phyloP scores from a whole-genome alignment of 2,113 vertebrate genomes.

The Onychostruthus taczanowskii region DNA sequence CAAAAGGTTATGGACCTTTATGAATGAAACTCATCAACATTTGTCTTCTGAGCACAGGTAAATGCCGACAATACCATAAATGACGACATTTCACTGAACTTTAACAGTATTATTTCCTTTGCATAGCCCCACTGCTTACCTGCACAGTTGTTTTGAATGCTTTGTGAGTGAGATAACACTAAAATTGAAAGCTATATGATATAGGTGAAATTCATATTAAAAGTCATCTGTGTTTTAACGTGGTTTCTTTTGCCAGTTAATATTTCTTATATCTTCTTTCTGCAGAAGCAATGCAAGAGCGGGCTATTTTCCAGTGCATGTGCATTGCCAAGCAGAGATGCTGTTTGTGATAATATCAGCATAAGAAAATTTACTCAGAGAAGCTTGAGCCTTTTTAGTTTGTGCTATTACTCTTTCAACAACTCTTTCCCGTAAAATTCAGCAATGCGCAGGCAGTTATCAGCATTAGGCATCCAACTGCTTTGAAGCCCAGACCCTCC shows the following conservation, averaged over 20 bases:
- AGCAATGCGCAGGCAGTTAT: fast-evolving
- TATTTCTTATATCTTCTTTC: neutral
- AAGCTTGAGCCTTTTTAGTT: neutral
- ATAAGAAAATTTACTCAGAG: neutral
- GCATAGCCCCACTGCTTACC: neutral
- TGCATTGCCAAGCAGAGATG: neutral
- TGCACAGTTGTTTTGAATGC: conserved; percentile 37
- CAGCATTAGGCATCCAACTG: neutral
- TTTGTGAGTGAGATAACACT: conserved; percentile 29
- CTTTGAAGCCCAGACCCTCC: neutral
- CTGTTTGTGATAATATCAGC: conserved; percentile 4
- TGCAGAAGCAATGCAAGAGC: neutral
- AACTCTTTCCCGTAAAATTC: neutral
- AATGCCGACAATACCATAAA: neutral
- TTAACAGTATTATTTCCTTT: conserved; percentile 25
- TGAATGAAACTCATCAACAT: neutral
- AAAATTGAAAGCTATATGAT: conserved; percentile 55
- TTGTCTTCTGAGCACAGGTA: neutral
- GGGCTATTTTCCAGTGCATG: neutral
- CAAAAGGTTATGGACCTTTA: neutral
- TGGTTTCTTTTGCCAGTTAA: conserved; percentile 1
- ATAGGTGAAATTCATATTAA: neutral
- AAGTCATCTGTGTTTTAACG: conserved; percentile 15
- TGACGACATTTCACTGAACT: conserved; percentile 41
- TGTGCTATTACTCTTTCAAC: neutral